Conservation (phyloP, 1,140 invertebrate species). For the Colletes latitarsis region DNA sequence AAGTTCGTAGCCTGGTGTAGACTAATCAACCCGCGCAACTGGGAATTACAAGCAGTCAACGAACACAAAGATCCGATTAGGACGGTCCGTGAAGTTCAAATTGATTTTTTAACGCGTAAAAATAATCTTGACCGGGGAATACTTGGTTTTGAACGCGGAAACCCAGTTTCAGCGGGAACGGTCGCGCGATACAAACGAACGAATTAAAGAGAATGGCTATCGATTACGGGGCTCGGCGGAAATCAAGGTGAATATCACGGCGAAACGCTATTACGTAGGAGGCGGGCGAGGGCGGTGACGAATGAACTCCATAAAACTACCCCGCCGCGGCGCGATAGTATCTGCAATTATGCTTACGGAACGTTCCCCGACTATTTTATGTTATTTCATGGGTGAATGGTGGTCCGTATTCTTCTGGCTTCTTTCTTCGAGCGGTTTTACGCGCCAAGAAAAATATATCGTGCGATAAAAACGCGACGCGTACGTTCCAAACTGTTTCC, state of each 20-base stretch:
- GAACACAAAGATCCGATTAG: too few species aligned
- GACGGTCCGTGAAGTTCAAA: too few species aligned
- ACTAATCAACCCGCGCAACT: conserved; percentile 20
- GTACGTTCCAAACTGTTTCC: conserved; percentile 9
- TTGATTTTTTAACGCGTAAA: too few species aligned
- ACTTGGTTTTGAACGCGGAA: too few species aligned
- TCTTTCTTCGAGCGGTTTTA: conserved; percentile 1
- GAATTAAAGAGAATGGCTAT: conserved; percentile 45
- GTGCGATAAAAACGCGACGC: conserved; percentile 43
- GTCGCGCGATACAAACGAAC: conserved; percentile 7
- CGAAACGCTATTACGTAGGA: conserved; percentile 26
- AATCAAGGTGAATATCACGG: conserved; percentile 46
- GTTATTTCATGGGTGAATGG: conserved; percentile 5
- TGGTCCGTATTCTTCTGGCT: not conserved
- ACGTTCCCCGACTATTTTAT: conserved; percentile 51
- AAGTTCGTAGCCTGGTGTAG: not conserved
- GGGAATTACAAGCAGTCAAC: conserved; percentile 17
- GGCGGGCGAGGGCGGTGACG: conserved; percentile 44
- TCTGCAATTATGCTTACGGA: conserved; percentile 62
- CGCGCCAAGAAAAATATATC: conserved; percentile 39
- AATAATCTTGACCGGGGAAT: too few species aligned
- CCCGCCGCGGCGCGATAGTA: conserved; percentile 43
- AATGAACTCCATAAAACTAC: conserved; percentile 62
- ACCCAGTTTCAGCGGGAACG: not conserved
- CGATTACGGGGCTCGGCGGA: conserved; percentile 28